Base-by-base conservation (phyloP, 2,888 invertebrate genomes). In the Crossocerus cetratus region DNA sequence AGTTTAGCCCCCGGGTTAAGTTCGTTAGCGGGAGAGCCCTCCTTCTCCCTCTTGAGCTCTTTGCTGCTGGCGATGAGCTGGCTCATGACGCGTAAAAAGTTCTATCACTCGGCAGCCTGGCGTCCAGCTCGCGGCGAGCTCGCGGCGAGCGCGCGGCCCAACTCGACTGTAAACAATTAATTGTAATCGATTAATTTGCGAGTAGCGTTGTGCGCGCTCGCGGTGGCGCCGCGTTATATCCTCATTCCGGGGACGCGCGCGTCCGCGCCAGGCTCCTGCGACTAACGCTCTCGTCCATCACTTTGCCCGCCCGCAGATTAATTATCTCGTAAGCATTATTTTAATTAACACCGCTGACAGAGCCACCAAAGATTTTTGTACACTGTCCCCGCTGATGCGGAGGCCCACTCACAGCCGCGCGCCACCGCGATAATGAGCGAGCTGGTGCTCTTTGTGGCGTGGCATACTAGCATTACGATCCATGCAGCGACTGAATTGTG, bases 291-390 rank as follows among this genome's bases (percentile, higher is more conserved):
- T 84, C 84, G 83, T 83, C 72, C 83, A 77, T 83, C 84, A 83
- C 78, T 84, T 84, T 76, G 66, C 62, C 65, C 65, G 67, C 61
- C 83, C 78, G 60, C 80, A 79, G 83, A 83, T 83, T 83, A 83
- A 84, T 83, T 83, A 81, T 81, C 84, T 72, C 77, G 79, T 75
- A 76, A 82, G 78, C 84, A 82, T 83, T 82, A 84, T 82, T 84
- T 83, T 84, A 84, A 84, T 84, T 82, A 82, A 84, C 76, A 75
- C 57, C 57, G 55, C 65, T 69, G 64, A 68, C 72, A 70, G 72
- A 72, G 76, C 68, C 71, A 57, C 69, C 65, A 49, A 60, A 58
- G 58, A 22, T 16, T 62, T 70, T 32, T 32, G 32, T 11, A 32
- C 32, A 32, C 32, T 32, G 8, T 32, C 8, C 11, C 32, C 32